Base-by-base conservation (phyloP, 2,113 vertebrate species). In the Amia ocellicauda region DNA sequence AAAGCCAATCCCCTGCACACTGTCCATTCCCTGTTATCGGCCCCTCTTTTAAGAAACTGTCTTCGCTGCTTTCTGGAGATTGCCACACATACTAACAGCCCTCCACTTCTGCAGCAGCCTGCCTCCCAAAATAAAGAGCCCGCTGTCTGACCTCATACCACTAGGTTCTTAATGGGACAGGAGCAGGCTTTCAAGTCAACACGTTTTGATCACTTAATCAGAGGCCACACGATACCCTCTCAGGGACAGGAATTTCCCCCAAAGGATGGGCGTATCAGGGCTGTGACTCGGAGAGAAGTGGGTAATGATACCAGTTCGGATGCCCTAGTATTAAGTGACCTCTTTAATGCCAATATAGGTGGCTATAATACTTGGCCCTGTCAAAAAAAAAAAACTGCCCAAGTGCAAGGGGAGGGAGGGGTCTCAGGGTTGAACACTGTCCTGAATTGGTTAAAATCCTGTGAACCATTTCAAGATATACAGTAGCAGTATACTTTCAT, bases 151-250 rank as follows among this genome's bases (percentile, higher is more conserved):
- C 8, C 14, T 47, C 45, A 47, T 47, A 47, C 16, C 3, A 3
- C 14, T 47, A 47, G 45, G 13, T 47, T 47, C 14, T 19, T 47
- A 47, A 47, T 47, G 45, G 31, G 5, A 7, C 9, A 47, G 45
- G 45, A 14, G 45, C 14, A 19, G 60, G 17, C 22, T 27, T 24
- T 60, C 54, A 55, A 63, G 65, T 71, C 70, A 70, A 73, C 68
- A 74, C 67, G 66, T 70, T 72, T 64, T 68, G 61, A 70, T 70
- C 72, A 72, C 69, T 66, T 71, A 70, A 72, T 70, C 68, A 58
- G 55, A 63, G 5, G 70, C 66, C 50, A 74, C 64, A 60, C 4
- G 70, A 75, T 71, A 73, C 64, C 68, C 31, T 68, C 67, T 63
- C 57, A 71, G 69, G 60, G 68, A 23, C 58, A 59, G 65, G 45